phyloP scores from a whole-genome alignment of 2,888 invertebrate species.

The Brachypalpus laphriformis region DNA sequence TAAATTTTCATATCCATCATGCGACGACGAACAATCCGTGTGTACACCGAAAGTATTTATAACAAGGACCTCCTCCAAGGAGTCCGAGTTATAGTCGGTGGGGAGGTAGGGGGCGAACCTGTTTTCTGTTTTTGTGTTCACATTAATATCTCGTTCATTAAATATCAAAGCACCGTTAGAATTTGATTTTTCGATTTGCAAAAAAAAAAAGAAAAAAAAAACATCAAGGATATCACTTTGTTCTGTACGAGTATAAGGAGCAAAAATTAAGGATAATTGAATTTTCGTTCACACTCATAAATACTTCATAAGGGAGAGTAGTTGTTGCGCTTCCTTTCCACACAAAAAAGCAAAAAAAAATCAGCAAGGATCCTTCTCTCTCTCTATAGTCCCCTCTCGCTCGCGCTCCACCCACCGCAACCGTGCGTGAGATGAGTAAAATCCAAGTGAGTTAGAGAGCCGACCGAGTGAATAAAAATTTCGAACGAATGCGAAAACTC shows the following conservation, averaged over 20 bases:
- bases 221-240: conserved; percentile 5
- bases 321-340: conserved; percentile 43
- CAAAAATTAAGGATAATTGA: conserved; percentile 42
- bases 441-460: not conserved
- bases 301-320: conserved; percentile 29
- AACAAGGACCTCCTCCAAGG: not conserved
- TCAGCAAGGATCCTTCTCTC: conserved; percentile 5
- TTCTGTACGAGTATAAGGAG: too few species aligned
- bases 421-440: conserved; percentile 48
- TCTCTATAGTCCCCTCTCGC: conserved; percentile 4
- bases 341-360: too few species aligned
- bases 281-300: conserved; percentile 40
- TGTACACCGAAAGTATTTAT: conserved; percentile 12
- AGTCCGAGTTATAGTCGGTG: too few species aligned
- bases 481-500: conserved; percentile 70
- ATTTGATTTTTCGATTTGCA: conserved; percentile 4
- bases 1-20: conserved; percentile 32
- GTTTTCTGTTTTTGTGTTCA: not conserved
- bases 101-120: not conserved
- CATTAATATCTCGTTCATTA: not conserved
- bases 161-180: not conserved
- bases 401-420: conserved; percentile 9
- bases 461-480: conserved; percentile 1
- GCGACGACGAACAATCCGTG: not conserved
- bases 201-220: not conserved